phyloP scores from a whole-genome alignment of 1,140 invertebrate species.

The Oedothorax gibbosus region DNA sequence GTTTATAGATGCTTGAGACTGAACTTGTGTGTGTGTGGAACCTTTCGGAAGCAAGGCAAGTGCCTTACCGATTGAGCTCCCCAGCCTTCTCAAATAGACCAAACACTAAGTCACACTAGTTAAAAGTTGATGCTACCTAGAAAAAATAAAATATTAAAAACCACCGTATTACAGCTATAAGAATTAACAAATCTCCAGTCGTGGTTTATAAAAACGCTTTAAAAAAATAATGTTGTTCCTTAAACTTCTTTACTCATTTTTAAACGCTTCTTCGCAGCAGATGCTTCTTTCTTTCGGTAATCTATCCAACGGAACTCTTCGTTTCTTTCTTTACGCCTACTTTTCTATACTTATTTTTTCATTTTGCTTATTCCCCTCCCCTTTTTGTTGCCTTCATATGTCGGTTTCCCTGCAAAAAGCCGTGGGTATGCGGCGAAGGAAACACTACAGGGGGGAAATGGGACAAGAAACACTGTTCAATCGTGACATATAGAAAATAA shows the following conservation, averaged over 20 bases:
- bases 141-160: too few species aligned
- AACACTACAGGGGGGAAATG: conserved; percentile 5
- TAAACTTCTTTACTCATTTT: background rate
- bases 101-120: too few species aligned
- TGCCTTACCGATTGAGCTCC: too few species aligned
- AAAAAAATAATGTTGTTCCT: background rate
- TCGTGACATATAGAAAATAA: conserved; percentile 13
- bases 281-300: conserved; percentile 30
- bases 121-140: too few species aligned
- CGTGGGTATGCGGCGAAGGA: background rate
- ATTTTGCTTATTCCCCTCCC: conserved; percentile 4
- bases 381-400: conserved; percentile 6
- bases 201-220: too few species aligned
- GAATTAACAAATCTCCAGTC: too few species aligned
- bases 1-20: too few species aligned
- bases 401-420: conserved; percentile 16
- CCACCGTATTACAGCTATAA: too few species aligned
- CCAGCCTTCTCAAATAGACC: too few species aligned
- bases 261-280: conserved; percentile 32
- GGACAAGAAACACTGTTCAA: conserved; percentile 4
- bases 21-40: too few species aligned
- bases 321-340: background rate
- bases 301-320: background rate
- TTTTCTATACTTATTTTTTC: background rate
- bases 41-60: too few species aligned